Evolutionary conservation across 2,888 invertebrate genomes (phyloP).

Genomic region (Steinernema hermaphroditum): DNA sequence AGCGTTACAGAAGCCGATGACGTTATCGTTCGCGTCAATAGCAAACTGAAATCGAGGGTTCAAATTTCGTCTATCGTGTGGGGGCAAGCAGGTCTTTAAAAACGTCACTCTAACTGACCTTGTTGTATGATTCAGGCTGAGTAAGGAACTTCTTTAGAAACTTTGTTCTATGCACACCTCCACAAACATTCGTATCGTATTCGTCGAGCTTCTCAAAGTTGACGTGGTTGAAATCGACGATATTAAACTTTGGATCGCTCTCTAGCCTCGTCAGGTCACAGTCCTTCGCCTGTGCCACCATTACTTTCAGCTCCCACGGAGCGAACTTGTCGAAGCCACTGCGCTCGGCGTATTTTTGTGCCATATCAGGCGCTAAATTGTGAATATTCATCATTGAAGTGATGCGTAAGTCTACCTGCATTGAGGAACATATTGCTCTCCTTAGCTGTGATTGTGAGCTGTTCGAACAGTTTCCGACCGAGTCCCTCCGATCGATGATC

Average conservation of each 20-base stretch:
- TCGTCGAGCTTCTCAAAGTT: not conserved
- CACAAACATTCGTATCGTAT: not conserved
- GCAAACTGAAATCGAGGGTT: not conserved
- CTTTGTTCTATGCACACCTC: not conserved
- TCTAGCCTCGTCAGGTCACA: not conserved
- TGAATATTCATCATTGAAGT: not conserved
- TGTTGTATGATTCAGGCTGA: not conserved
- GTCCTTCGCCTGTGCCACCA: not conserved
- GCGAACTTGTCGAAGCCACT: not conserved
- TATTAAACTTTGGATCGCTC: not conserved
- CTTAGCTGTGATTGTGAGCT: not conserved
- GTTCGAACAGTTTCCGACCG: not conserved
- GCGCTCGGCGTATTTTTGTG: not conserved
- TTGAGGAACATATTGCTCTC: not conserved
- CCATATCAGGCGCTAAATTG: not conserved
- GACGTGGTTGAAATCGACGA: not conserved
- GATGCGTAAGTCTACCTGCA: not conserved
- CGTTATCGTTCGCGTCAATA: not conserved
- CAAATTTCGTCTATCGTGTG: too few relatives aligned
- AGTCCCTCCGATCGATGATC: not conserved
- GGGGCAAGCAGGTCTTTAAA: too few relatives aligned
- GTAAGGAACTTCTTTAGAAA: not conserved
- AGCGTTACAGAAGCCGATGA: slow-evolving; percentile 10
- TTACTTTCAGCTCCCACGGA: not conserved
- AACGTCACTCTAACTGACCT: not conserved